phyloP scores from a whole-genome alignment of 2,113 vertebrate genomes.

The Rhinopomastus cyanomelas region DNA sequence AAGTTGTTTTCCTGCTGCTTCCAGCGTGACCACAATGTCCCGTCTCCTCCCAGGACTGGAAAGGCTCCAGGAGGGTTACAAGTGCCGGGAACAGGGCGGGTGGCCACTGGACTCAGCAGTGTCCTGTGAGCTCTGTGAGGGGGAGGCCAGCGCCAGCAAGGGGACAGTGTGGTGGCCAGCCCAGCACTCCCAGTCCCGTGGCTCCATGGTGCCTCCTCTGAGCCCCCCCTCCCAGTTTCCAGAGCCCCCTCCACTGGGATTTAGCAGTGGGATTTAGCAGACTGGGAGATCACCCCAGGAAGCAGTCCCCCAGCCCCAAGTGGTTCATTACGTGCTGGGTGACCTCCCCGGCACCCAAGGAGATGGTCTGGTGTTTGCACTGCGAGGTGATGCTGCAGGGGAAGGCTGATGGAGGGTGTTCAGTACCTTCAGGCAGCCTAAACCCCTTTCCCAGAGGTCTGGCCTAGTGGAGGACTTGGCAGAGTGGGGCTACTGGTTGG shows the following conservation, averaged over 20 bases:
- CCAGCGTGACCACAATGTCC: accelerated
- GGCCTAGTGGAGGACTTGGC: no score
- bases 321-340: accelerated
- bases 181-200: background rate
- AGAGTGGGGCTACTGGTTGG: no score
- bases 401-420: no score
- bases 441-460: background rate
- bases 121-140: background rate
- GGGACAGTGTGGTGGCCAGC: background rate
- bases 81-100: background rate
- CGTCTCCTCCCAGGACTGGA: background rate
- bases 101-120: accelerated
- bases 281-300: background rate
- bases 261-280: no score
- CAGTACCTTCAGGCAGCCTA: accelerated
- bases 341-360: background rate
- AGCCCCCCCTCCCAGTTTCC: accelerated
- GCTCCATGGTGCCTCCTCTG: background rate
- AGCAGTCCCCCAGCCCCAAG: background rate
- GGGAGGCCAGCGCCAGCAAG: background rate
- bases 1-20: background rate
- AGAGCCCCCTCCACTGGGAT: accelerated
- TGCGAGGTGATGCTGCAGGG: background rate
- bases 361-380: no score
- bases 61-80: background rate